A percentile compares a stretch with the other conserved stretches of the same genome.
These are phyloP conservation scores for Hirudinaria manillensis DNA, from an alignment of 2,888 invertebrate species.

Conservation along the genomic window DNA sequence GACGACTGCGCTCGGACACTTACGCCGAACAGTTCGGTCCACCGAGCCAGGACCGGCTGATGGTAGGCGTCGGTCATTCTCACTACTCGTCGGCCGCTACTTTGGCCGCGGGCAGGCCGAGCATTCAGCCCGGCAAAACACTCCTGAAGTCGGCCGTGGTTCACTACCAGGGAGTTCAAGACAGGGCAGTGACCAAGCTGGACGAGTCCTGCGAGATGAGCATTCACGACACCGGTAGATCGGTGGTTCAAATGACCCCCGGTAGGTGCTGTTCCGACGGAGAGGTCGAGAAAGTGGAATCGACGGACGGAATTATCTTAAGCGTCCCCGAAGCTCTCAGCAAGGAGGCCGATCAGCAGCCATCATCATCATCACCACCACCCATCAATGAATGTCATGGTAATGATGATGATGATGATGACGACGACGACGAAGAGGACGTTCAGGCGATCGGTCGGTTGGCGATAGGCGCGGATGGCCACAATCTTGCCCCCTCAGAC, in stretches of 20 bases:
- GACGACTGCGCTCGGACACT: conserved; percentile 50
- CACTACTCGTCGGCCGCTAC: background rate
- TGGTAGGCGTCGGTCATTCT: conserved; percentile 2
- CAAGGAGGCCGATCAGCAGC: too few relatives aligned
- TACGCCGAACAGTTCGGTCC: conserved; percentile 51
- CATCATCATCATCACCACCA: too few relatives aligned
- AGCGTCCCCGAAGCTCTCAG: too few relatives aligned
- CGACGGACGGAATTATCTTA: background rate
- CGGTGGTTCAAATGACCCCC: background rate
- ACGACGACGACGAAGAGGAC: too few relatives aligned
- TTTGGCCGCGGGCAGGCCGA: background rate
- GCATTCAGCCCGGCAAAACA: background rate
- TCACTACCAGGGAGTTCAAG: conserved; percentile 49
- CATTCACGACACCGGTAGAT: background rate
- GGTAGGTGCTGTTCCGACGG: background rate
- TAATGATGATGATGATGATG: too few relatives aligned
- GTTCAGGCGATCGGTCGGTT: too few relatives aligned
- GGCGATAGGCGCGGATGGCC: too few relatives aligned
- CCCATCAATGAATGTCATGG: too few relatives aligned
- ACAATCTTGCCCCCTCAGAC: too few relatives aligned
- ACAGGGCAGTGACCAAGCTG: conserved; percentile 48
- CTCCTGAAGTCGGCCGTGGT: conserved; percentile 43
- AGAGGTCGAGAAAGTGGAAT: background rate
- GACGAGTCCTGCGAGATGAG: conserved; percentile 2
- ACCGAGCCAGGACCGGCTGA: conserved; percentile 15